Base-by-base conservation (phyloP, 2,797 vertebrate genomes). In the Podargus strigoides region DNA sequence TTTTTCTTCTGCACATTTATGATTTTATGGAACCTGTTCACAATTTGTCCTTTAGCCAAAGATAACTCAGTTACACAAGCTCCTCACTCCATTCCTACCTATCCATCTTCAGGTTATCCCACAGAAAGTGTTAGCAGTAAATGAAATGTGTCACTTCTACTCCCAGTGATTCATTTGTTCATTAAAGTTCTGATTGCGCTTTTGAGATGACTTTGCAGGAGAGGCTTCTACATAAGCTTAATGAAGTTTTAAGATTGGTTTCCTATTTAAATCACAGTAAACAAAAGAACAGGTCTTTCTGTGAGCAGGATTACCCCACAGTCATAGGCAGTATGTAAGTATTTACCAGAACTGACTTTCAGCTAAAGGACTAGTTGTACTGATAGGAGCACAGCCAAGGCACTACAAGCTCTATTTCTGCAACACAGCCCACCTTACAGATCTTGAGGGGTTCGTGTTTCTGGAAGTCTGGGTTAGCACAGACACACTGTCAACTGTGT, bases 401-500 rank as follows among this genome's bases (percentile, higher is more conserved):
- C 56, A 63, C 1, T 17, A 56, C 75, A 8, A 84, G 9, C 46
- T 64, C 41, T 28, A 24, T n/a, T 77, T 64, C 68, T 58, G 27
- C 27, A 39, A 21, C 9, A 6, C 60, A 90, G 58, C 27, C 63
- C 46, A 68, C 30, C 56, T 64, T 64, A 34, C 24, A 64, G n/a
- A 2, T 64, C 76, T 56, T 36, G 36, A 63, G 39, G 24, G 12
- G 5, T 55, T 75, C 3, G 0, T 24, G 24, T 72, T 84, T 75
- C 74, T 86, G 70, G 34, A 83, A 63, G 56, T 24, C 56, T 75
- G 30, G 18, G 19, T 78, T 46, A 42, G 23, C 50, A 49, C 0
- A 0, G 12, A 49, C 37, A 13, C 12, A 3, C 46, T 62, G 26
- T 58, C 34, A 18, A 4, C 10, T 3, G 9, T 9, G 26, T 7